Percentiles rank a stretch among this genome's conserved stretches.
phyloP scores from a whole-genome alignment of 2,888 invertebrate species.

The Cyclophora albipunctata region DNA sequence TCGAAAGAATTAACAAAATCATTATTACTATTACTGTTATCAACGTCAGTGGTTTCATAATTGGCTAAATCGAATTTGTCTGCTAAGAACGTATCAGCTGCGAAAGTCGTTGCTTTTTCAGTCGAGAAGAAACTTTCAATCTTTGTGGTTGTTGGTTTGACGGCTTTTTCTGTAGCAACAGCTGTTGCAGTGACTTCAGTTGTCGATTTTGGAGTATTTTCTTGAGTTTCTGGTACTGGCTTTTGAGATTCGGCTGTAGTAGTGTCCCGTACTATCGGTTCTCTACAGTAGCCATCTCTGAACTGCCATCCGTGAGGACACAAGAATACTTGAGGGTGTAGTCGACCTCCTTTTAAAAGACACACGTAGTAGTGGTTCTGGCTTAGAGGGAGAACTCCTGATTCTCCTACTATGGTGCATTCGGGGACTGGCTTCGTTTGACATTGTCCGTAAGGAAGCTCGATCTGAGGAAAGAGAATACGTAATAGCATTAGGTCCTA shows the following conservation, averaged over 20 bases:
- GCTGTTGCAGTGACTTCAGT: conserved; percentile 9
- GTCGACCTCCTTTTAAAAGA: conserved; percentile 31
- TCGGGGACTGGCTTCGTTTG: conserved; percentile 41
- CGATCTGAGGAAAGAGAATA: conserved; percentile 31
- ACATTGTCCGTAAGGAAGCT: conserved; percentile 52
- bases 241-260: no score
- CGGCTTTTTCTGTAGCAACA: conserved; percentile 2
- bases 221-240: conserved; percentile 2
- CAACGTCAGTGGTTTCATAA: conserved; percentile 46
- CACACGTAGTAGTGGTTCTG: conserved; percentile 64
- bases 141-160: conserved; percentile 18
- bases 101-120: conserved; percentile 42
- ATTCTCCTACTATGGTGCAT: conserved; percentile 47
- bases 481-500: no score
- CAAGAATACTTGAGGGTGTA: conserved; percentile 59
- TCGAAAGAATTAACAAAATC: conserved; percentile 44
- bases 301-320: conserved; percentile 66
- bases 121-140: conserved; percentile 53
- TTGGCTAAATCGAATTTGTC: conserved; percentile 57
- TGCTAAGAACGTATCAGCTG: conserved; percentile 59
- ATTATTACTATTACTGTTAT: conserved; percentile 18
- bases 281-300: conserved; percentile 51
- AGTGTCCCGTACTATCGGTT: no score
- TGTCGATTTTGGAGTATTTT: background rate
- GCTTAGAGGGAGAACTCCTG: conserved; percentile 40